Evolutionary conservation across 2,888 invertebrate species (phyloP).

Genomic region (Criorhina ranunculi): DNA sequence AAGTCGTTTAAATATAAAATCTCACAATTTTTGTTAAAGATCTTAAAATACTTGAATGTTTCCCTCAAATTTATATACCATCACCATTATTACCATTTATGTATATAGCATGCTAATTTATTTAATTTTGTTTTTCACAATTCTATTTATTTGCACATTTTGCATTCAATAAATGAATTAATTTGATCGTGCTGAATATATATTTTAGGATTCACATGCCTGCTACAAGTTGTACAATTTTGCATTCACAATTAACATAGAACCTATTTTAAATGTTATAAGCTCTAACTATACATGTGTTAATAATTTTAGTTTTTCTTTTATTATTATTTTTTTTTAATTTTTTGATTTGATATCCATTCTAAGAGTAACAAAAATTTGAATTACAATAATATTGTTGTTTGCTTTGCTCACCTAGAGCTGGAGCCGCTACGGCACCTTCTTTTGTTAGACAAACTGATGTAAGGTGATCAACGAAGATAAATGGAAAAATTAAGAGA

Average conservation of each 20-base stretch:
- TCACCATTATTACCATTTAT: constrained; percentile 32
- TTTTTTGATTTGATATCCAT: constrained; percentile 62
- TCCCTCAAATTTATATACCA: not conserved
- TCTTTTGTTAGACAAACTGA: constrained; percentile 84
- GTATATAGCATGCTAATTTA: constrained; percentile 11
- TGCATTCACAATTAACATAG: constrained; percentile 55
- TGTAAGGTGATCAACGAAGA: constrained; percentile 77
- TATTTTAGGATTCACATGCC: constrained; percentile 59
- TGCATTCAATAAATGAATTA: constrained; percentile 16
- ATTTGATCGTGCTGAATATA: constrained; percentile 35
- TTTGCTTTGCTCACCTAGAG: constrained; percentile 84
- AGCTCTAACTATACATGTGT: constrained; percentile 49
- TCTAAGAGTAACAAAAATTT: constrained; percentile 63
- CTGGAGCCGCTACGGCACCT: constrained; percentile 85
- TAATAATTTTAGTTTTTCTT: constrained; percentile 42
- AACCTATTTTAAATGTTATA: constrained; percentile 34
- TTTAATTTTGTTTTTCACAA: not conserved
- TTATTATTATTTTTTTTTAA: constrained; percentile 20
- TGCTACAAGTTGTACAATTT: constrained; percentile 22
- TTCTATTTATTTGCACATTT: constrained; percentile 45
- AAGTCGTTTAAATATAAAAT: no score
- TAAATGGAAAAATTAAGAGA: constrained; percentile 66
- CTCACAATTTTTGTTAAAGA: no score
- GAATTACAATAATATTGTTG: constrained; percentile 76
- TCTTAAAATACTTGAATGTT: no score